Evolutionary conservation across 2,888 invertebrate species (phyloP).

Genomic region (Ernsta delagoae): DNA sequence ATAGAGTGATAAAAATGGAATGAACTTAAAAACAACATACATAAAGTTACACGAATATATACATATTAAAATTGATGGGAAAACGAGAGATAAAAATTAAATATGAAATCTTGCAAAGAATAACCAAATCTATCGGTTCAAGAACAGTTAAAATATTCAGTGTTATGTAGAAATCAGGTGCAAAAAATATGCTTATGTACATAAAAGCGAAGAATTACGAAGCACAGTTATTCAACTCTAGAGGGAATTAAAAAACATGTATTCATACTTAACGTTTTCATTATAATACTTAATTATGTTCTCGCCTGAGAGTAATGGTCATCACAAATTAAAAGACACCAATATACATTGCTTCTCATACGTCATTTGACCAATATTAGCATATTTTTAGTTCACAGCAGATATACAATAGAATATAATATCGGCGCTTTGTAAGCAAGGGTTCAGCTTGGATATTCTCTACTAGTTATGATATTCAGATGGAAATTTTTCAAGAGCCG

Average conservation of each 20-base stretch:
- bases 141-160: constrained; percentile 28
- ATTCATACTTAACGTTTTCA: neutral
- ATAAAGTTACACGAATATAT: no score
- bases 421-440: neutral
- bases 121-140: constrained; percentile 1
- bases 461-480: neutral
- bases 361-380: no score
- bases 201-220: constrained; percentile 13
- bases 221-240: constrained; percentile 24
- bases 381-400: no score
- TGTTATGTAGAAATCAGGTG: constrained; percentile 9
- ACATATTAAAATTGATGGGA: neutral
- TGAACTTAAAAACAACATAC: no score
- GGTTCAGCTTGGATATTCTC: neutral
- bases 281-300: neutral
- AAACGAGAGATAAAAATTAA: neutral
- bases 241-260: constrained; percentile 8
- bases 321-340: no score
- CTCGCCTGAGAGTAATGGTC: no score
- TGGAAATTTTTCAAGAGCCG: neutral
- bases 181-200: constrained; percentile 4
- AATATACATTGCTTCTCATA: no score
- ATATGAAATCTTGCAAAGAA: neutral
- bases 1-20: no score
- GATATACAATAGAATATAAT: no score